A percentile compares a stretch with the other conserved stretches of the same genome.
phyloP scores from a whole-genome alignment of 1,140 invertebrate species.

The Ips typographus region DNA sequence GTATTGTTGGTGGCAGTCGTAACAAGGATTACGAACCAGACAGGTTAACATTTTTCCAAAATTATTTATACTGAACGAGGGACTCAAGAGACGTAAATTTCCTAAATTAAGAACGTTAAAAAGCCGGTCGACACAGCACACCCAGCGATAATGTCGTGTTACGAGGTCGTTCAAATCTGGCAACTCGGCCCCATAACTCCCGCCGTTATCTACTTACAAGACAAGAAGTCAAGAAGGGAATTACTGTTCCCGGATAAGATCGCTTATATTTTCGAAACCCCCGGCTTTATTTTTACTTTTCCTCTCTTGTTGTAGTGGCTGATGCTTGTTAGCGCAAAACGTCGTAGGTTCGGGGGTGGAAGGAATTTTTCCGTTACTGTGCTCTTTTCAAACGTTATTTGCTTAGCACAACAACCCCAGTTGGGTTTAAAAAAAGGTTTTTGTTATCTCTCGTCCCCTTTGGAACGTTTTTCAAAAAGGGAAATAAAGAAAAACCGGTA shows the following conservation, averaged over 20 bases:
- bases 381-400: not conserved
- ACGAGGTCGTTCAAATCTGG: constrained; percentile 4
- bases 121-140: no score
- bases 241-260: constrained; percentile 11
- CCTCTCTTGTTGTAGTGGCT: not conserved
- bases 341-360: not conserved
- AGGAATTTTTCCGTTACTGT: not conserved
- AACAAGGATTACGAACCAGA: no score
- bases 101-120: no score
- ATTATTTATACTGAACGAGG: no score
- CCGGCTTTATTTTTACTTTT: constrained; percentile 15
- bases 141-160: constrained; percentile 3
- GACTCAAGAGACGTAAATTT: no score
- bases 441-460: constrained; percentile 21
- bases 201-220: constrained; percentile 12
- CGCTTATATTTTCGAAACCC: not conserved
- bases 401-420: constrained; percentile 1
- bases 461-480: constrained; percentile 5
- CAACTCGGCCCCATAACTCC: constrained; percentile 10
- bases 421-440: constrained; percentile 5
- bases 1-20: no score
- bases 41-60: no score
- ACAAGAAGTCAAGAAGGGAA: constrained; percentile 19
- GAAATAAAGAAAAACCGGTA: constrained; percentile 12
- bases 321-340: not conserved